Conservation (phyloP, 2,888 invertebrate genomes). For the Apamea anceps region DNA sequence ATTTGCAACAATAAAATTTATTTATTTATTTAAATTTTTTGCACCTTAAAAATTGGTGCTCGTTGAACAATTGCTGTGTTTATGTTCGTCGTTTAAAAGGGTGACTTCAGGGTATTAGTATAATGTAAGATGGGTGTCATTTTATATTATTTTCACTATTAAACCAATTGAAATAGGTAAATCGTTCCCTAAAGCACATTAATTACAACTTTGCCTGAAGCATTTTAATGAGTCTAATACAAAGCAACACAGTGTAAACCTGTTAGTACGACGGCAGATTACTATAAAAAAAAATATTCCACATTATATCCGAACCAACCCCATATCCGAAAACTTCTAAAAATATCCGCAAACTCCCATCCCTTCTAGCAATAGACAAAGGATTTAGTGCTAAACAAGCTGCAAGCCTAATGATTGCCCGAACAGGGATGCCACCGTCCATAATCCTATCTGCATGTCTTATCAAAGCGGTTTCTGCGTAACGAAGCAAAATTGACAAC, state of each 20-base stretch:
- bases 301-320: background rate
- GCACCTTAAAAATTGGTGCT: background rate
- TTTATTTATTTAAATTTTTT: too few species aligned
- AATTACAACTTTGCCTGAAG: too few species aligned
- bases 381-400: constrained; percentile 80
- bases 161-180: background rate
- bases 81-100: background rate
- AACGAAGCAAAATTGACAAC: constrained; percentile 81
- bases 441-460: constrained; percentile 85
- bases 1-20: background rate
- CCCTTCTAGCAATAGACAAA: constrained; percentile 80
- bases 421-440: constrained; percentile 72
- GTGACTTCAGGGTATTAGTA: background rate
- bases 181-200: too few species aligned
- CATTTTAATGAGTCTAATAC: background rate
- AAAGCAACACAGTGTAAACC: background rate
- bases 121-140: too few species aligned
- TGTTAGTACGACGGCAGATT: too few species aligned
- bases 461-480: constrained; percentile 83
- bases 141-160: background rate
- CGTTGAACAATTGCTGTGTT: background rate
- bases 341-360: constrained; percentile 48
- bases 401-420: constrained; percentile 76
- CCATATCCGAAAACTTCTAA: constrained; percentile 1
- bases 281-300: background rate